Conservation (phyloP, 2,113 vertebrate genomes). For the Otis tarda region DNA sequence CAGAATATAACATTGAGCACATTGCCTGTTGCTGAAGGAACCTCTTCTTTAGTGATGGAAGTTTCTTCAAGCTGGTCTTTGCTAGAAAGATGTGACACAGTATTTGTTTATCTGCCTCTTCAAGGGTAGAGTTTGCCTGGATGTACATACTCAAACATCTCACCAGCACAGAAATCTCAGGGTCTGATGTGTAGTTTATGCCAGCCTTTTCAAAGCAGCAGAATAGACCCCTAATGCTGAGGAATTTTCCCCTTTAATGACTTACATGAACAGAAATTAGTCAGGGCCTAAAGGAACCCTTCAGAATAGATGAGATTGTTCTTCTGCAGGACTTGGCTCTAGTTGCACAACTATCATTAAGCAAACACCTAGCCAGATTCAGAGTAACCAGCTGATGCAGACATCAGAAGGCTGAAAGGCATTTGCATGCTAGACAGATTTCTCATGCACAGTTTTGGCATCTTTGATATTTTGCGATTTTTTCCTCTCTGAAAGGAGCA, state of each 20-base stretch:
- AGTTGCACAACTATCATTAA: background rate
- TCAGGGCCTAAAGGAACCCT: background rate
- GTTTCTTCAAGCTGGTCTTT: background rate
- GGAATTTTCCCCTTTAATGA: background rate
- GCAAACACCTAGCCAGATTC: background rate
- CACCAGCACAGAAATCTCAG: background rate
- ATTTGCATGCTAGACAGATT: background rate
- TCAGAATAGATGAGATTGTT: background rate
- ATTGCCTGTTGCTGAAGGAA: background rate
- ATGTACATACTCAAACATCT: background rate
- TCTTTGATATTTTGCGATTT: background rate
- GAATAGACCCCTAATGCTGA: background rate
- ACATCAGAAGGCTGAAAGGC: background rate
- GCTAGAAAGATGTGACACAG: background rate
- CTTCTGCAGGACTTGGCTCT: background rate
- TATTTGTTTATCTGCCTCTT: background rate
- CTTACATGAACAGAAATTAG: background rate
- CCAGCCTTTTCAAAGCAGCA: background rate
- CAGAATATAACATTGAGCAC: background rate
- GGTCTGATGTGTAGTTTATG: background rate
- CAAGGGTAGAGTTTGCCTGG: background rate
- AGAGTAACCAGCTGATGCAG: background rate
- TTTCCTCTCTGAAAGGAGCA: background rate
- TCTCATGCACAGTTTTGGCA: background rate
- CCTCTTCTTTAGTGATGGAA: background rate